phyloP scores from a whole-genome alignment of 2,113 vertebrate species.

The Falcunculus frontatus region DNA sequence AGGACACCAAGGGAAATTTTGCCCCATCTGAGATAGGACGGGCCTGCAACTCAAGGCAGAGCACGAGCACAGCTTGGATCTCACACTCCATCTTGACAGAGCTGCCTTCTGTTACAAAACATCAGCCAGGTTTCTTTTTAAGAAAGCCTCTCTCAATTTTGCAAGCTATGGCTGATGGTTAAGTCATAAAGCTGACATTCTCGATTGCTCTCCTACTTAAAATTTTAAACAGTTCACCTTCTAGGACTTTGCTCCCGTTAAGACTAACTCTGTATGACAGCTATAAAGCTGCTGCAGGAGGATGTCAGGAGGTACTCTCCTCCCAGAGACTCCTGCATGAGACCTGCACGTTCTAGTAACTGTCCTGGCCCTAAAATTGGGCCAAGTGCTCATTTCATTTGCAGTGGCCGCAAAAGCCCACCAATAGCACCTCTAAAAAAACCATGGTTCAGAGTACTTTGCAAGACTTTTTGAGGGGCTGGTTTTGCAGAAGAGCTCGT shows the following conservation, averaged over 20 bases:
- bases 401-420: not conserved
- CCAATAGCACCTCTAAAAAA: not conserved
- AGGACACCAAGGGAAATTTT: not conserved
- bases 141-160: not conserved
- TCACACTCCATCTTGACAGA: not conserved
- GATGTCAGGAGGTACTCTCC: not conserved
- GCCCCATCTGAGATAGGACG: not conserved
- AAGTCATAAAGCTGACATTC: not conserved
- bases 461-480: not conserved
- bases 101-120: not conserved
- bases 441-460: not conserved
- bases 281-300: not conserved
- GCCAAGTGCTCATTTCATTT: not conserved
- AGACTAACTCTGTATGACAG: not conserved
- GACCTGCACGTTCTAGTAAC: not conserved
- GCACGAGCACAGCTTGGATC: not conserved
- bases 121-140: not conserved
- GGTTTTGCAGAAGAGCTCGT: not conserved
- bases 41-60: not conserved
- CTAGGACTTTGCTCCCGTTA: not conserved
- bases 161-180: not conserved
- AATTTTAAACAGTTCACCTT: not conserved
- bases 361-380: not conserved
- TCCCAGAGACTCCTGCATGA: not conserved
- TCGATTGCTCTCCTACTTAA: not conserved